Percentiles rank a stretch among this genome's conserved stretches.
These are phyloP conservation scores for Aromia moschata DNA, from an alignment of 2,888 invertebrate species.

Conservation along the genomic window DNA sequence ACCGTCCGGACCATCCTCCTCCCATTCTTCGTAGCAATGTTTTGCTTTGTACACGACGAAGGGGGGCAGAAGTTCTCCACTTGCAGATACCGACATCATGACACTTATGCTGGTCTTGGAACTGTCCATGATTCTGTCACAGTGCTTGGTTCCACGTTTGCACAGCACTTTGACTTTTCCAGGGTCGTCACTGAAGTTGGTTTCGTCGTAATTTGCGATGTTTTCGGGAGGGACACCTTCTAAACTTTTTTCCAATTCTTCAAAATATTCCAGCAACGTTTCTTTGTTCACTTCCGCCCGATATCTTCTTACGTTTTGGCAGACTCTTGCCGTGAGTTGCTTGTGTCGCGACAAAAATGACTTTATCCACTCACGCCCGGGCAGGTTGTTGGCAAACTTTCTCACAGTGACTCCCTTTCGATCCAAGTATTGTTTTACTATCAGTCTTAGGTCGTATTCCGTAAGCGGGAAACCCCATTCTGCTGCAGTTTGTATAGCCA, in stretches of 20 bases:
- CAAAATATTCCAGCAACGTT: conserved; percentile 30
- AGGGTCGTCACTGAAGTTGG: conserved; percentile 53
- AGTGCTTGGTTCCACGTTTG: background rate
- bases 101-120: background rate
- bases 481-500: too few relatives aligned
- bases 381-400: too few relatives aligned
- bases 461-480: too few relatives aligned
- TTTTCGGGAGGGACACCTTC: conserved; percentile 37
- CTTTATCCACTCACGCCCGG: background rate
- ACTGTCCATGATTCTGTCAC: background rate
- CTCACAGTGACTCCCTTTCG: too few relatives aligned
- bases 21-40: conserved; percentile 3
- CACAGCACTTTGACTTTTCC: conserved; percentile 42
- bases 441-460: too few relatives aligned
- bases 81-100: background rate
- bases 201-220: conserved; percentile 55
- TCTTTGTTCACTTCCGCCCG: conserved; percentile 22
- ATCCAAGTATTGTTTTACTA: too few relatives aligned
- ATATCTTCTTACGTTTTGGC: conserved; percentile 31
- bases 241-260: conserved; percentile 31
- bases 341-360: conserved; percentile 16
- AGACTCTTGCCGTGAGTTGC: conserved; percentile 24
- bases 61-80: background rate
- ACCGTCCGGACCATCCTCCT: too few relatives aligned
- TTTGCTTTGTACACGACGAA: conserved; percentile 2